Conservation (phyloP, 2,797 vertebrate species). For the Spea hammondii region DNA sequence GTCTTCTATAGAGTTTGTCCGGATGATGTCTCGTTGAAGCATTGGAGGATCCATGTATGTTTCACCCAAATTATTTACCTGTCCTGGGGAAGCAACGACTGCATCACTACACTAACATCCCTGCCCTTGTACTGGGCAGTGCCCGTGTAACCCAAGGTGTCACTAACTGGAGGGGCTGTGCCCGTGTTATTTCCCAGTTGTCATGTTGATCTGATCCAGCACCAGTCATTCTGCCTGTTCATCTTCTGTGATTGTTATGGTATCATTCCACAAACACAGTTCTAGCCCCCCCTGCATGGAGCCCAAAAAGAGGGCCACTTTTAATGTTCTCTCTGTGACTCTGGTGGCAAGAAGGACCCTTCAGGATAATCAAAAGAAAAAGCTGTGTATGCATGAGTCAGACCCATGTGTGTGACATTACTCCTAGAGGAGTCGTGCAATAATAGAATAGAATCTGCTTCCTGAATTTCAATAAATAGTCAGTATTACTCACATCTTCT, state of each 20-base stretch:
- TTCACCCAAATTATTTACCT: conserved; percentile 11
- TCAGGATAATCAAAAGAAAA: neutral
- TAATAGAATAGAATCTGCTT: conserved; percentile 50
- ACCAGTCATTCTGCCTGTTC: conserved; percentile 12
- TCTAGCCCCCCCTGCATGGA: conserved; percentile 1
- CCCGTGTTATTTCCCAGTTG: conserved; percentile 14
- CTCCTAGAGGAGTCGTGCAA: conserved; percentile 48
- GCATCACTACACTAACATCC: conserved; percentile 8
- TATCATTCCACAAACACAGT: conserved; percentile 23
- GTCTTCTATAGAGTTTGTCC: conserved; percentile 40
- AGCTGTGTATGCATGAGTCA: conserved; percentile 40
- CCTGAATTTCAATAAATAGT: conserved; percentile 34
- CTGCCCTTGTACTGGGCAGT: conserved; percentile 19
- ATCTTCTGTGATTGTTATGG: conserved; percentile 14
- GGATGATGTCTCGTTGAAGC: conserved; percentile 49
- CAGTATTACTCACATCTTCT: conserved; percentile 13
- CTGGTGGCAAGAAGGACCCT: conserved; percentile 8
- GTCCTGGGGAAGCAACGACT: conserved; percentile 19
- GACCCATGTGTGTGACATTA: conserved; percentile 40
- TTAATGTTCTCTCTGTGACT: conserved; percentile 13
- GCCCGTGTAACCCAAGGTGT: conserved; percentile 17
- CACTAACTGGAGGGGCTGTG: conserved; percentile 13
- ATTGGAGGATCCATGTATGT: neutral
- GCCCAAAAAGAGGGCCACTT: neutral
- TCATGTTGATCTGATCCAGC: conserved; percentile 10